Evolutionary conservation across 2,113 vertebrate genomes (phyloP).

Genomic region (Trochalopteron elliotii): DNA sequence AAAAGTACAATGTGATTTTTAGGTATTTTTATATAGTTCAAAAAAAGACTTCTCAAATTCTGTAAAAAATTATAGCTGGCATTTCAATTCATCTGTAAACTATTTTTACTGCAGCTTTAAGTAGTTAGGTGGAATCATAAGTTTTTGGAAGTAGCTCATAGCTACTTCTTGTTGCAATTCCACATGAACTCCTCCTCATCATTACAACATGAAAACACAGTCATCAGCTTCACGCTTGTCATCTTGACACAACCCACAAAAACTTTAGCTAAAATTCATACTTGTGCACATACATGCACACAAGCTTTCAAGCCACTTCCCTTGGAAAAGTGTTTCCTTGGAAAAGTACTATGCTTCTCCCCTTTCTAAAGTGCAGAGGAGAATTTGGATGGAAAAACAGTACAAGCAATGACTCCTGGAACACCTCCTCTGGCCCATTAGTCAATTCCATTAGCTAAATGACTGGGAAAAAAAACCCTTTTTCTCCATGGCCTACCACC

Average conservation of each 20-base stretch:
- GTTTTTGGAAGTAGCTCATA: not conserved
- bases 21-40: not conserved
- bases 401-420: not conserved
- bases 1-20: not conserved
- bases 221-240: not conserved
- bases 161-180: not conserved
- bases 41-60: not conserved
- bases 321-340: too few species aligned
- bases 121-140: not conserved
- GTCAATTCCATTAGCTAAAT: slow-evolving; percentile 58
- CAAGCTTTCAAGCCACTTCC: not conserved
- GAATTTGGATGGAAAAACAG: not conserved
- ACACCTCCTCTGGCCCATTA: slow-evolving; percentile 8
- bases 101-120: not conserved
- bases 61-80: not conserved
- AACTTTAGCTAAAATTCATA: not conserved
- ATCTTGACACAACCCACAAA: not conserved
- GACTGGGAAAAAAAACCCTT: not conserved
- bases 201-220: not conserved
- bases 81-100: not conserved
- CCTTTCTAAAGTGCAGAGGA: not conserved
- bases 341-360: not conserved
- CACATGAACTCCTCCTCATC: not conserved
- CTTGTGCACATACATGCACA: rapidly evolving
- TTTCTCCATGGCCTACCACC: not conserved